Conservation (phyloP, 2,888 invertebrate genomes). For the Sisyra nigra region DNA sequence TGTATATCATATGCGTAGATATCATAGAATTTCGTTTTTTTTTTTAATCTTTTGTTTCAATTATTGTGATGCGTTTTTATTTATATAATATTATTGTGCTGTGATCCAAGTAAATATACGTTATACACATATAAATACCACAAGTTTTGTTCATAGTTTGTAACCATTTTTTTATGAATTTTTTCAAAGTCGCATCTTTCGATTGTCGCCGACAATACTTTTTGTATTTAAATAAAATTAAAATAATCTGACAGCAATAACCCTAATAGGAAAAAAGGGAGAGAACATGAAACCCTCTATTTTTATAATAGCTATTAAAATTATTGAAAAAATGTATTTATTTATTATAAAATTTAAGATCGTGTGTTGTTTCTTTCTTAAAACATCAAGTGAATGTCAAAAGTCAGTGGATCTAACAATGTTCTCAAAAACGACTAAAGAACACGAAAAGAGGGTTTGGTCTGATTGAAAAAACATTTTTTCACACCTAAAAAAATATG, state of each 20-base stretch:
- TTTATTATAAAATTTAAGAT: slow-evolving; percentile 15
- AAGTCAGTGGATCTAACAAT: no score
- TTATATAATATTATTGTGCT: not conserved
- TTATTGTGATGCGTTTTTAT: no score
- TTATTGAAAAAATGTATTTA: not conserved
- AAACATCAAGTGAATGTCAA: not conserved
- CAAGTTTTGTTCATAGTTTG: no score
- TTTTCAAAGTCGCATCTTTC: not conserved
- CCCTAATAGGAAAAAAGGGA: slow-evolving; percentile 23
- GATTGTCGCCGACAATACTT: slow-evolving; percentile 19
- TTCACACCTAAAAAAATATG: no score
- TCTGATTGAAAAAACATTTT: not conserved
- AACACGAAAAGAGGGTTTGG: not conserved
- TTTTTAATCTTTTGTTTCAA: no score
- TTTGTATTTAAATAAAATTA: slow-evolving; percentile 14
- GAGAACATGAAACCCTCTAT: slow-evolving; percentile 26
- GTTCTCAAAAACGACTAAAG: no score
- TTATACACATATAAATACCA: no score
- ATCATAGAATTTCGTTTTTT: no score
- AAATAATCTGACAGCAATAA: slow-evolving; percentile 30
- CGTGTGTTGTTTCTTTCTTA: slow-evolving; percentile 15
- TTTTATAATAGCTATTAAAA: slow-evolving; percentile 31
- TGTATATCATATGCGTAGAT: no score
- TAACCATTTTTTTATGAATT: no score
- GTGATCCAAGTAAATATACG: no score